phyloP scores from a whole-genome alignment of 2,888 invertebrate species.

The Dorcus hopei region DNA sequence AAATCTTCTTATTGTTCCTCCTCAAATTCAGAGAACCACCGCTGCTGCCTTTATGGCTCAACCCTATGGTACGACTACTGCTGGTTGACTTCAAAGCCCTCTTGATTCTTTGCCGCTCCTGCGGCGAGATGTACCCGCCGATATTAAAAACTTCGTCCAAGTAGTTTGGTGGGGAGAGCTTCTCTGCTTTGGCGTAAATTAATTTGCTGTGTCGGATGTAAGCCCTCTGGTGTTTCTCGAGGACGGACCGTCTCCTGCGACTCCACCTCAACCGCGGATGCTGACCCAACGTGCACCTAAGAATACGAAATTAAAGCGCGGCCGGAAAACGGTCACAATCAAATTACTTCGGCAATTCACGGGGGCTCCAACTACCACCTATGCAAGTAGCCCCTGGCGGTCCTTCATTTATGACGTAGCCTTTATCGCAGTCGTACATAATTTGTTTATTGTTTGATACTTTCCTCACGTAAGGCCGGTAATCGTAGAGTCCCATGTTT shows the following conservation, averaged over 20 bases:
- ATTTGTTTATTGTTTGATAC: constrained; percentile 90
- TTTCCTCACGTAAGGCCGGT: constrained; percentile 88
- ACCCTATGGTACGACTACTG: constrained; percentile 24
- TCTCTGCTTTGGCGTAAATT: constrained; percentile 29
- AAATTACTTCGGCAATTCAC: constrained; percentile 71
- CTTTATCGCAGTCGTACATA: constrained; percentile 93
- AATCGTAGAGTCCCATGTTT: constrained; percentile 94
- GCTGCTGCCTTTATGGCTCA: constrained; percentile 37
- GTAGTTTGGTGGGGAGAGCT: constrained; percentile 18
- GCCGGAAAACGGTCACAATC: background rate
- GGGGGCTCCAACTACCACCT: constrained; percentile 91
- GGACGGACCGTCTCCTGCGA: constrained; percentile 60
- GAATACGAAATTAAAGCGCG: background rate
- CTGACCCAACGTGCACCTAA: constrained; percentile 75
- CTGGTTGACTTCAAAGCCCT: constrained; percentile 22
- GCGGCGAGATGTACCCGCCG: constrained; percentile 6
- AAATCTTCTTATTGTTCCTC: constrained; percentile 33
- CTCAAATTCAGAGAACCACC: constrained; percentile 37
- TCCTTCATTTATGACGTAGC: constrained; percentile 82
- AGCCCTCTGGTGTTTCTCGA: constrained; percentile 39
- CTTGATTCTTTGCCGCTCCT: constrained; percentile 14
- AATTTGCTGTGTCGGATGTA: constrained; percentile 38
- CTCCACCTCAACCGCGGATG: constrained; percentile 86
- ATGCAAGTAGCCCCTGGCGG: constrained; percentile 93
- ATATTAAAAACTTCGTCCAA: constrained; percentile 24